A percentile compares a stretch with the other conserved stretches of the same genome.
These are phyloP conservation scores for Trematocara macrostoma DNA, from an alignment of 2,113 vertebrate species.

Conservation along the genomic window DNA sequence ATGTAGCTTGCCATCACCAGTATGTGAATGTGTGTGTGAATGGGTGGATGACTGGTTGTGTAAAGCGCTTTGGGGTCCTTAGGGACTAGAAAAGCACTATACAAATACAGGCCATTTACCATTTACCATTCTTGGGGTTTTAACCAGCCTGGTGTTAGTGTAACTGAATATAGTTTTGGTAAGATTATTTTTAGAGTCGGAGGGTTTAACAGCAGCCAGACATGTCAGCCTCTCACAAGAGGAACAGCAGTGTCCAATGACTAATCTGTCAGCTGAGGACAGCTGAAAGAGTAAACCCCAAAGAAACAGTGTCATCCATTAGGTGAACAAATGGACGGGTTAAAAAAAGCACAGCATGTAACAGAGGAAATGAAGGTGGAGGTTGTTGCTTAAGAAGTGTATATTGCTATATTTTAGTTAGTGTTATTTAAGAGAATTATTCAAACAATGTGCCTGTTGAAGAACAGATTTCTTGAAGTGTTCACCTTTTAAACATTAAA, in stretches of 20 bases:
- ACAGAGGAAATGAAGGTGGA: not conserved
- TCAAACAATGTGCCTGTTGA: not conserved
- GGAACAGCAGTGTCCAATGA: constrained; percentile 18
- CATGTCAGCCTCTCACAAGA: not conserved
- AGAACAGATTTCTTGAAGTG: accelerated
- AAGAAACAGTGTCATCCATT: not conserved
- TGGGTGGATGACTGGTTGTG: no score
- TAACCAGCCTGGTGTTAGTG: not conserved
- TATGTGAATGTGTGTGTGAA: no score
- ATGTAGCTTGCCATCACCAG: no score
- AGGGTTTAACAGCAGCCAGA: not conserved
- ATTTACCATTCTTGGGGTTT: not conserved
- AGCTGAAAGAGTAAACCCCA: not conserved
- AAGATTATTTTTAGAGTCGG: constrained; percentile 37
- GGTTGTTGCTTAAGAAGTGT: not conserved
- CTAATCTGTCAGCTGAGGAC: constrained; percentile 26
- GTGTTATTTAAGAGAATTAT: not conserved
- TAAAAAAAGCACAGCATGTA: not conserved
- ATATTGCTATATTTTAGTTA: not conserved
- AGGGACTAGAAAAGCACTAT: no score
- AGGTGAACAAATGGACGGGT: not conserved
- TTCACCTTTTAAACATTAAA: not conserved
- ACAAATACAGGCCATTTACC: no score
- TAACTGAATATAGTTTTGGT: not conserved
- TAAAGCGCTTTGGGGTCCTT: no score